These are phyloP conservation scores for Taenioides sp. DNA, from an alignment of 2,797 vertebrate genomes.

Conservation along the genomic window DNA sequence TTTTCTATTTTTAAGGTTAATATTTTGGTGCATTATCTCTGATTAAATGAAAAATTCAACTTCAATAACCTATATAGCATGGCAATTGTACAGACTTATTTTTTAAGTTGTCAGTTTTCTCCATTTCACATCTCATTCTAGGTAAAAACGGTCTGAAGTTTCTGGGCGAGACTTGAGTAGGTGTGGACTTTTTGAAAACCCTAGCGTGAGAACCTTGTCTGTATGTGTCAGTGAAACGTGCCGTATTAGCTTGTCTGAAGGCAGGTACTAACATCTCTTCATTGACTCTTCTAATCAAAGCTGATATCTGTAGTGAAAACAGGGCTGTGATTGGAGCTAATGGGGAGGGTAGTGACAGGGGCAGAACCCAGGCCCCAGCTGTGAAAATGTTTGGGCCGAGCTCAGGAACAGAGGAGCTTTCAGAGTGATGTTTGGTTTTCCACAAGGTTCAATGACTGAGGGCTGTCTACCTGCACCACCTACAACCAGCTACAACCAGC, in stretches of 20 bases:
- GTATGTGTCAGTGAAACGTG: not conserved
- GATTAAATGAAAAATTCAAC: too few relatives aligned
- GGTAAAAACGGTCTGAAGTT: not conserved
- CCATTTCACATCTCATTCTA: not conserved
- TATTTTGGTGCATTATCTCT: too few relatives aligned
- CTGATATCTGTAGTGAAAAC: not conserved
- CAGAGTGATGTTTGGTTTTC: slow-evolving; percentile 4
- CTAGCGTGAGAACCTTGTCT: slow-evolving; percentile 1
- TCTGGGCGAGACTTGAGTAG: not conserved
- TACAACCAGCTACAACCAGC: slow-evolving; percentile 17
- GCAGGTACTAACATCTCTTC: not conserved
- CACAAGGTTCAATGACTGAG: slow-evolving; percentile 2
- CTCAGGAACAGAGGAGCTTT: slow-evolving; percentile 7
- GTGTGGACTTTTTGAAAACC: not conserved
- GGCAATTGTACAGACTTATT: not conserved
- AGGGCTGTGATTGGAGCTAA: not conserved
- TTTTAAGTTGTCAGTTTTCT: not conserved
- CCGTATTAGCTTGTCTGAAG: too few relatives aligned
- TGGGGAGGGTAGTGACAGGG: not conserved
- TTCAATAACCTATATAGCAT: too few relatives aligned
- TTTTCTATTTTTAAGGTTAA: too few relatives aligned
- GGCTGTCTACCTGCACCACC: slow-evolving; percentile 65
- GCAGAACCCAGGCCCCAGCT: not conserved
- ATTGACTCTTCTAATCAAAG: not conserved
- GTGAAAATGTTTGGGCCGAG: slow-evolving; percentile 7